These are phyloP conservation scores for Strigamia transsilvanica DNA, from an alignment of 2,888 invertebrate genomes.

Conservation along the genomic window DNA sequence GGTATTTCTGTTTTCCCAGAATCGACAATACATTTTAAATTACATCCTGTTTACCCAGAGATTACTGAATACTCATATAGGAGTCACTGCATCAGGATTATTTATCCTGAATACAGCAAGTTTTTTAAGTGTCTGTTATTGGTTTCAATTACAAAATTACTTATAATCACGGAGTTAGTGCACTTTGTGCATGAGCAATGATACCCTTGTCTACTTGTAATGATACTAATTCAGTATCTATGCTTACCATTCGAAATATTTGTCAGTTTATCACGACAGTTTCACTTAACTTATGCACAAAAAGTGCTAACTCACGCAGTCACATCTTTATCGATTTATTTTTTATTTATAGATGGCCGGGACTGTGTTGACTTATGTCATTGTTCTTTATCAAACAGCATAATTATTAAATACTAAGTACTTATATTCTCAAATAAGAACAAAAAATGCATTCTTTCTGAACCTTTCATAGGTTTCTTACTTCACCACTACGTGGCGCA, in stretches of 20 bases:
- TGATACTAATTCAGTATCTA: neutral
- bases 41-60: neutral
- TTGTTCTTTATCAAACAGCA: conserved; percentile 2
- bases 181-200: too few relatives aligned
- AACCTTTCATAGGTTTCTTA: neutral
- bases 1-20: neutral
- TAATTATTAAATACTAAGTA: neutral
- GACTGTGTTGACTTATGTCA: neutral
- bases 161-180: neutral
- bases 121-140: neutral
- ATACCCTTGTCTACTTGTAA: too few relatives aligned
- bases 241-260: neutral
- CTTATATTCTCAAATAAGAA: neutral
- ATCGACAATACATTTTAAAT: neutral
- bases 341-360: neutral
- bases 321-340: neutral
- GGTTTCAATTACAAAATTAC: neutral
- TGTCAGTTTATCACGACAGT: too few relatives aligned
- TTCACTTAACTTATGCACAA: too few relatives aligned
- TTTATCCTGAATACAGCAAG: neutral
- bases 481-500: neutral
- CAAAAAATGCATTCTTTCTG: too few relatives aligned
- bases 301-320: too few relatives aligned
- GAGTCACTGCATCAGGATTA: neutral
- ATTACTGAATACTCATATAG: neutral